Base-by-base conservation (phyloP, 2,888 invertebrate species). In the Melanchra persicariae region DNA sequence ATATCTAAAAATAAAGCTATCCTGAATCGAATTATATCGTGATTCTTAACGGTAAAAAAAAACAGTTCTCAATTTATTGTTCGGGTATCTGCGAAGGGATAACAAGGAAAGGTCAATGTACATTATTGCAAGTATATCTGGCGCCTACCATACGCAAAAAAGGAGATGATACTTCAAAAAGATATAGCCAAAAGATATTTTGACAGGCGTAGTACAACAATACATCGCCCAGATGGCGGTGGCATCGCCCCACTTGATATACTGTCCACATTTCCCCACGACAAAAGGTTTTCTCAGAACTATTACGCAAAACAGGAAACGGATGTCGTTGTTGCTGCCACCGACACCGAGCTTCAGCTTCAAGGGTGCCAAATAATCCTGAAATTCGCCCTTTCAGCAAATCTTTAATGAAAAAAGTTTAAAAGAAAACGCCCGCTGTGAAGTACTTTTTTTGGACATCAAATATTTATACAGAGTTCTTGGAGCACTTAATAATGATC, bases 281-380 rank as follows among this genome's bases (percentile, higher is more conserved):
- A 79, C 81, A 83, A 86, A 83, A 86, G 87, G 76, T 76, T 88
- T 81, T 86, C 87, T 85, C 87, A 87, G 87, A 90, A 90, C 90
- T 90, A 90, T 89, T 89, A 87, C 86, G 80, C 83, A 83, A 86
- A 86, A 86, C 88, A 83, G 87, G 85, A 88, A 87, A 79, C 87
- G 87, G 88, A 88, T 76, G 86, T 85, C 82, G 82, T 87, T 81
- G 49, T 34, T 68, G 72, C 81, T 84, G 85, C 81, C 71, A 76
- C 81, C 78, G 83, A 83, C 85, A 83, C 85, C 83, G 76, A 66
- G 59, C 74, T 57, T 58, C 59, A 51, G 71, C 64, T 75, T 67
- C 66, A 79, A 86, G 69, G 75, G 75, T 73, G 69, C 57, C 73
- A 75, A 86, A 76, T 86, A 84, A 72, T 79, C 74, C 76, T 19